Evolutionary conservation across 1,140 invertebrate species (phyloP).

Genomic region (Heterodera schachtii): DNA sequence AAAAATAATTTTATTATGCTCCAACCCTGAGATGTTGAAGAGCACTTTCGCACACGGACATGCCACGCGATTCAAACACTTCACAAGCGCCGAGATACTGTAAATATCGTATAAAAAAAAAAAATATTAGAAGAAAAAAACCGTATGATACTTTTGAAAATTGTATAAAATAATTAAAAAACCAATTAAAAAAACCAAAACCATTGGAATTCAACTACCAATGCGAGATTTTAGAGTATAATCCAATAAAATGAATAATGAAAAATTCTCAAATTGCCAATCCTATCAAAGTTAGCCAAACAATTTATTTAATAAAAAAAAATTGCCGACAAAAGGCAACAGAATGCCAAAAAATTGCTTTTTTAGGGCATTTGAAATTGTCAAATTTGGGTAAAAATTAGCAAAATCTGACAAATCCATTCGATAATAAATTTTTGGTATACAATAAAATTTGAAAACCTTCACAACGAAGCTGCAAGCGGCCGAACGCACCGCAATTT

Average conservation of each 20-base stretch:
- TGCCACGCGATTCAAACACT: slow-evolving; percentile 96
- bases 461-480: slow-evolving; percentile 96
- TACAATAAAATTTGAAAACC: slow-evolving; percentile 68
- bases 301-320: background rate
- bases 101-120: slow-evolving; percentile 53
- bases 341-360: background rate
- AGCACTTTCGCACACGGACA: slow-evolving; percentile 99
- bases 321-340: background rate
- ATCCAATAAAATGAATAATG: too few relatives aligned
- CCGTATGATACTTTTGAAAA: too few relatives aligned
- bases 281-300: too few relatives aligned
- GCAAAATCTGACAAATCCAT: slow-evolving; percentile 22
- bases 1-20: slow-evolving; percentile 23
- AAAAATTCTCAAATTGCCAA: too few relatives aligned
- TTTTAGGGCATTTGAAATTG: too few relatives aligned
- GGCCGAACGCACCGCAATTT: slow-evolving; percentile 86
- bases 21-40: slow-evolving; percentile 75
- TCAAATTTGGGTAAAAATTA: background rate
- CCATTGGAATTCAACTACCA: too few relatives aligned
- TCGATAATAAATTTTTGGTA: too few relatives aligned
- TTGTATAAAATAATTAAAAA: too few relatives aligned
- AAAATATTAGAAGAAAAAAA: background rate
- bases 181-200: too few relatives aligned
- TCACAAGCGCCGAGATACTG: slow-evolving; percentile 96
- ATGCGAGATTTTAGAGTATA: too few relatives aligned